Percentiles rank a stretch among this genome's conserved stretches.
phyloP scores from a whole-genome alignment of 2,113 vertebrate genomes.

The Nanorana parkeri region DNA sequence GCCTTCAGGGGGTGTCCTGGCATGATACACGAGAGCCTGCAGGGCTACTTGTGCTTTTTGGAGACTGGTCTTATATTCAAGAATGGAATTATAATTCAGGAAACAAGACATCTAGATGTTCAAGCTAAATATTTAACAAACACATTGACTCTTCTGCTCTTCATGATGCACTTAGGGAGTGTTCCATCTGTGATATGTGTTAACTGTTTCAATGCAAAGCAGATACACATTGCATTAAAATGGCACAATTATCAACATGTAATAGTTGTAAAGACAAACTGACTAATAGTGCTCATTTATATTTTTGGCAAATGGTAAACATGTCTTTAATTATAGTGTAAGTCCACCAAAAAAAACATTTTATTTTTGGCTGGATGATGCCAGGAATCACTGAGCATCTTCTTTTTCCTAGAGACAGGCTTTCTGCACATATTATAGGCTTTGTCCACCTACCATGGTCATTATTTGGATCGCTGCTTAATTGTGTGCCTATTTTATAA shows the following conservation, averaged over 20 bases:
- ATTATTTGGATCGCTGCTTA: too few species aligned
- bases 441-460: too few species aligned
- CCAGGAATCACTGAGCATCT: too few species aligned
- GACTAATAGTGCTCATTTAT: too few species aligned
- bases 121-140: conserved; percentile 53
- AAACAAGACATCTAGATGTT: conserved; percentile 45
- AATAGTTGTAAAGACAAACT: too few species aligned
- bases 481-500: too few species aligned
- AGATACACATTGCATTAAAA: conserved; percentile 18
- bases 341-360: too few species aligned
- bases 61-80: conserved; percentile 36
- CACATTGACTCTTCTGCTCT: conserved; percentile 43
- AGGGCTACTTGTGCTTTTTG: conserved; percentile 54
- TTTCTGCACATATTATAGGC: too few species aligned
- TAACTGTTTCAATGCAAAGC: conserved; percentile 11
- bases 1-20: conserved; percentile 70
- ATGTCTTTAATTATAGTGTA: too few species aligned
- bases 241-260: not conserved
- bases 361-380: too few species aligned
- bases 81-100: conserved; percentile 50
- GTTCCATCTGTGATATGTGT: conserved; percentile 11
- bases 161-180: conserved; percentile 5
- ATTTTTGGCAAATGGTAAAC: too few species aligned
- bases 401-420: too few species aligned
- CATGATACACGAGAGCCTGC: conserved; percentile 63